These are phyloP conservation scores for Ardeotis arabs DNA, from an alignment of 2,113 vertebrate genomes.

Conservation along the genomic window DNA sequence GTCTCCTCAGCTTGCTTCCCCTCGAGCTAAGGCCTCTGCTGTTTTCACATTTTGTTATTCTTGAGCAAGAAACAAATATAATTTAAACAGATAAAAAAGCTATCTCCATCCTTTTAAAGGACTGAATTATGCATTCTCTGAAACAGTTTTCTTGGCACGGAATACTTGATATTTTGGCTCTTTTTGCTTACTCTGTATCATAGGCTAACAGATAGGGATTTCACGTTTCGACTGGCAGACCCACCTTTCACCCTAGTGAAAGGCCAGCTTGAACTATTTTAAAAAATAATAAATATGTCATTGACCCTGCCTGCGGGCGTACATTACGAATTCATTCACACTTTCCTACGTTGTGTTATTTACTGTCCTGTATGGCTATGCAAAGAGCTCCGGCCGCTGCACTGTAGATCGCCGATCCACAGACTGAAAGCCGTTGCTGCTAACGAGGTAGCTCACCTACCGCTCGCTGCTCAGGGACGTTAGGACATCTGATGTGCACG, in stretches of 20 bases:
- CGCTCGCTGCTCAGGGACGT: neutral
- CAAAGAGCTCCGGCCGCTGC: neutral
- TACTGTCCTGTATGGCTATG: neutral
- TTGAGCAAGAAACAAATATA: neutral
- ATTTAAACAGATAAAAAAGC: neutral
- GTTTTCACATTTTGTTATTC: neutral
- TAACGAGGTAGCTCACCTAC: slow-evolving; percentile 22
- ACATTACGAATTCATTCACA: slow-evolving; percentile 33
- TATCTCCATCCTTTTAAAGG: neutral
- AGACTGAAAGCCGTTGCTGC: slow-evolving; percentile 13
- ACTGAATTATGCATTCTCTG: neutral
- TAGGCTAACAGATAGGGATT: neutral
- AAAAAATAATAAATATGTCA: slow-evolving; percentile 40
- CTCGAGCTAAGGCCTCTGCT: neutral
- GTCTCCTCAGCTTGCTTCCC: neutral
- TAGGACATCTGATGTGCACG: neutral
- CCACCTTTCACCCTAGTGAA: slow-evolving; percentile 35
- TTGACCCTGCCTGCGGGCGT: slow-evolving; percentile 29
- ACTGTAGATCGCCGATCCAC: slow-evolving; percentile 21
- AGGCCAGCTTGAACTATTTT: slow-evolving; percentile 46
- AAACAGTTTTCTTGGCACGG: neutral
- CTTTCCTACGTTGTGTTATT: slow-evolving; percentile 47
- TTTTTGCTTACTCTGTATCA: neutral
- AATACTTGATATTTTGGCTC: neutral
- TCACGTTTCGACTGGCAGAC: slow-evolving; percentile 25